Evolutionary conservation across 2,888 invertebrate species (phyloP).

Genomic region (Tetragnatha montana): DNA sequence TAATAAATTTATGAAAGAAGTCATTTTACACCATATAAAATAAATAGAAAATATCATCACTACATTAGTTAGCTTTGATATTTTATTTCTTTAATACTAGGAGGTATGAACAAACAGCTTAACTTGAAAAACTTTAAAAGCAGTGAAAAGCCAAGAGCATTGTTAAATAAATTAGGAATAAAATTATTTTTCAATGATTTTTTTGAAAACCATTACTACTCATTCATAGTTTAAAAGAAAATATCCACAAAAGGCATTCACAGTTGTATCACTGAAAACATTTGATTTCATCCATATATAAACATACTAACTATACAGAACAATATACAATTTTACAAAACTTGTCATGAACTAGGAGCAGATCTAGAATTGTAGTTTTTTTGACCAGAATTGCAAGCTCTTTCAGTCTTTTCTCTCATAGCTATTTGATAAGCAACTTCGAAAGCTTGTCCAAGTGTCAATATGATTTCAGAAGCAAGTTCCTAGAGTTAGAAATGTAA

Average conservation of each 20-base stretch:
- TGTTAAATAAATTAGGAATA: no score
- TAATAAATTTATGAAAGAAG: no score
- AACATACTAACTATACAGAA: slow-evolving; percentile 46
- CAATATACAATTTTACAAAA: slow-evolving; percentile 16
- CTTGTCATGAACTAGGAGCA: slow-evolving; percentile 57
- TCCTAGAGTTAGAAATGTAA: slow-evolving; percentile 82
- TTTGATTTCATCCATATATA: slow-evolving; percentile 19
- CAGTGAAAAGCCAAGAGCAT: no score
- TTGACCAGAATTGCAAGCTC: slow-evolving; percentile 54
- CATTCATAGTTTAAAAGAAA: slow-evolving; percentile 1
- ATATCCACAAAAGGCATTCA: not conserved
- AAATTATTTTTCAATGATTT: no score
- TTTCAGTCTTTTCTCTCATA: slow-evolving; percentile 67
- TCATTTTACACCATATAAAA: no score
- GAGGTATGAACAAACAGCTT: no score
- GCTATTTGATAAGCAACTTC: slow-evolving; percentile 97
- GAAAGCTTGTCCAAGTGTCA: slow-evolving; percentile 98
- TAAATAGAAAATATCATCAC: no score
- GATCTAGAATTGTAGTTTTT: slow-evolving; percentile 46
- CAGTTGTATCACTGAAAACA: slow-evolving; percentile 2
- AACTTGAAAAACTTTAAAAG: no score
- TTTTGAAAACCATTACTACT: no score
- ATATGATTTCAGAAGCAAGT: slow-evolving; percentile 95
- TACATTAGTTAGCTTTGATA: no score
- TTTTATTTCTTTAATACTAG: no score